Base-by-base conservation (phyloP, 2,113 vertebrate genomes). In the Lampris megalopsis region DNA sequence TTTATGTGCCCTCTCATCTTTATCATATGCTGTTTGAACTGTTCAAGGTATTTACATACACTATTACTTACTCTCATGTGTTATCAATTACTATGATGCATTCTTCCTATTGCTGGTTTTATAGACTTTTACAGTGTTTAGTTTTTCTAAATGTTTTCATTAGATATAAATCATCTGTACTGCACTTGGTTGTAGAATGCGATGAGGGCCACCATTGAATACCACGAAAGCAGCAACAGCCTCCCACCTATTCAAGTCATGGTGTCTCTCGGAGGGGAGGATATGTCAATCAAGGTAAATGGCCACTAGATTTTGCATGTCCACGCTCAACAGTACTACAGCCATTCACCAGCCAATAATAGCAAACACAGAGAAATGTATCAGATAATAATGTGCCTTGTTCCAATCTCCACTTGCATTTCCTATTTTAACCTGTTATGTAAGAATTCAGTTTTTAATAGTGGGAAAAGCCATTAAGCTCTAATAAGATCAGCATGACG, bases 1-100 rank as follows among this genome's bases (percentile, higher is more conserved):
- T 97, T 7, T 98, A 98, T 4, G 96, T 98, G 37, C 97, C 97
- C 10, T 99, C 97, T 11, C 97, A 99, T 75, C 95, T 99, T 40
- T 98, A 99, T 82, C 97, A 99, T 92, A 97, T 98, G 95, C 95
- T 98, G 73, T 99, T 99, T 43, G 97, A 99, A 88, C 96, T 99
- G 89, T 98, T 98, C 75, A 99, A 99, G 96, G 97, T 97, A 89
- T 72, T 24, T 90, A 7, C 3, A 43, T 11, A 56, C 5, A n/a
- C 43, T 41, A 11, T 10, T 43, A 8, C 45, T 9, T 36, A 11
- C 10, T 8, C 37, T n/a, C 5, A 11, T 41, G 1, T 48, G 4
- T 1, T 11, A 8, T 24, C 2, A 37, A 1, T 47, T 36, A 65
- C 1, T n/a, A n/a, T 2, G 24, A 52, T 52, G 2, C 6, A 6